phyloP scores from a whole-genome alignment of 2,888 invertebrate species.

The Myathropa florea region DNA sequence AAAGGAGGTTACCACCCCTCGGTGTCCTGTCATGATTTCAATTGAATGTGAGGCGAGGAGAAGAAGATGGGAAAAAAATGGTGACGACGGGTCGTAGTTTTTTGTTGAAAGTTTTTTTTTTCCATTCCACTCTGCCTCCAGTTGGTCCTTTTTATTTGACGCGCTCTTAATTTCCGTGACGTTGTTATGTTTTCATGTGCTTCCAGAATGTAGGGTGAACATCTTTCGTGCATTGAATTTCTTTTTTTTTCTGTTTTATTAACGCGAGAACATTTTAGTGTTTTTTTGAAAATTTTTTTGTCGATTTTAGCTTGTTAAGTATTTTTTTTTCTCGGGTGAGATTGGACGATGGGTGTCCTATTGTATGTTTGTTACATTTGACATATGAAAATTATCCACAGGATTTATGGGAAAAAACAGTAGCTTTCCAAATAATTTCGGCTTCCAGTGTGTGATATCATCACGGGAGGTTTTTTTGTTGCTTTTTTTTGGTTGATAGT shows the following conservation, averaged over 20 bases:
- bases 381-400: slow-evolving; percentile 67
- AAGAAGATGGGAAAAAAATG: slow-evolving; percentile 52
- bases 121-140: neutral
- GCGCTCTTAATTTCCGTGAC: slow-evolving; percentile 71
- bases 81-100: slow-evolving; percentile 66
- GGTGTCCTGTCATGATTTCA: slow-evolving; percentile 58
- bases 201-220: slow-evolving; percentile 46
- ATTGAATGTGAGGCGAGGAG: slow-evolving; percentile 54
- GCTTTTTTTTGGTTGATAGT: neutral
- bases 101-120: slow-evolving; percentile 18
- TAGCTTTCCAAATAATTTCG: slow-evolving; percentile 40
- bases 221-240: slow-evolving; percentile 50
- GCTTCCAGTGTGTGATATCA: slow-evolving; percentile 30
- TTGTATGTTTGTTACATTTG: slow-evolving; percentile 67
- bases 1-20: slow-evolving; percentile 67
- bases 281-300: slow-evolving; percentile 30
- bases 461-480: slow-evolving; percentile 11
- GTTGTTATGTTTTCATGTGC: slow-evolving; percentile 49
- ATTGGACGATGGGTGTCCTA: slow-evolving; percentile 55
- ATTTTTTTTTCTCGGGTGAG: slow-evolving; percentile 31
- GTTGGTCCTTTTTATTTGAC: slow-evolving; percentile 63
- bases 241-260: slow-evolving; percentile 64
- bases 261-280: slow-evolving; percentile 68
- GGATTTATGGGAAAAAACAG: slow-evolving; percentile 61
- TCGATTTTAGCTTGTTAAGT: slow-evolving; percentile 42